Base-by-base conservation (phyloP, 2,888 invertebrate species). In the Dicycla oo region DNA sequence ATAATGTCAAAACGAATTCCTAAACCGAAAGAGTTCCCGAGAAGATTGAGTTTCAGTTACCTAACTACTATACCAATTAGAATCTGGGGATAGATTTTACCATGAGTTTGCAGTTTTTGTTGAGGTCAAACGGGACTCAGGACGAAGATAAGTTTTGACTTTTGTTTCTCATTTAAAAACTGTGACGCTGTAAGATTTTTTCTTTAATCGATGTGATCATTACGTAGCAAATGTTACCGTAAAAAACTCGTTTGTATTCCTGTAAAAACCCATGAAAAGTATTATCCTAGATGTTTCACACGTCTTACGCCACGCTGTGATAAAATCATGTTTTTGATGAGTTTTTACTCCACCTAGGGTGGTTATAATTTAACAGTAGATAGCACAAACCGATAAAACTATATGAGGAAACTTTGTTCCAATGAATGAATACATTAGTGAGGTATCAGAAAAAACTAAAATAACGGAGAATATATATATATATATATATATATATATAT, bases 351-450 rank as follows among this genome's bases (percentile, higher is more conserved):
- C 38, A 47, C n/a, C 26, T 54, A 23, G 6, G 38, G 20, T n/a
- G 20, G 10, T 43, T 26, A 53, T 30, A n/a, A 43, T 63, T 49
- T 60, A 49, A 23, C 30, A 26, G 47, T 26, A 69, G 13, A 8
- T 23, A 34, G 18, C 49, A 57, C 18, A 51, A 64, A 56, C 26
- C 47, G 8, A 62, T 60, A 69, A 57, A 67, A 61, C 26, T 43
- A 34, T 56, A 82, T 23, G 49, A 82, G 63, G 49, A 75, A 71
- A 54, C 61, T 65, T 62, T 63, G 71, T 69, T 80, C 68, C 63
- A 71, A 63, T 74, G 68, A 69, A 71, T 71, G 56, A 70, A 69
- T 75, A 71, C 47, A 60, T n/a, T 56, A 73, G 38, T 58, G 20
- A 69, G 38, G 34, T 68, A 70, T 45, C 18, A 66, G 45, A 58